A percentile compares a stretch with the other conserved stretches of the same genome.
These are phyloP conservation scores for Poeciliopsis turrubarensis DNA, from an alignment of 2,113 vertebrate genomes.

Conservation along the genomic window DNA sequence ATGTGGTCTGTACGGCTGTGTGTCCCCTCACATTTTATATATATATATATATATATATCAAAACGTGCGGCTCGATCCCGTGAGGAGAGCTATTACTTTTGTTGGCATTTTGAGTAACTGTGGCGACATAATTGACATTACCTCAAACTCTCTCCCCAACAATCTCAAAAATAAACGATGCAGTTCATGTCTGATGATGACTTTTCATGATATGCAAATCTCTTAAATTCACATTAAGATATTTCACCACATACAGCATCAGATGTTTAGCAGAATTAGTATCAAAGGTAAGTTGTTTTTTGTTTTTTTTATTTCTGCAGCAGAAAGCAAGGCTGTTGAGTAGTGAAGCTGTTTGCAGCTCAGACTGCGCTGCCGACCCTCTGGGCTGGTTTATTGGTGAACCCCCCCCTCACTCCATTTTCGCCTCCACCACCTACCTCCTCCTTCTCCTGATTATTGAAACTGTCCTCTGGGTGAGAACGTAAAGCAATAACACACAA, in stretches of 20 bases:
- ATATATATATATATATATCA: too few species aligned
- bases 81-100: too few species aligned
- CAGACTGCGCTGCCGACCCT: not conserved
- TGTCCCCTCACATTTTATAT: too few species aligned
- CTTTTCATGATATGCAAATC: not conserved
- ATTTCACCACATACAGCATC: not conserved
- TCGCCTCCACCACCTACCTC: conserved; percentile 4
- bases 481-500: conserved; percentile 76
- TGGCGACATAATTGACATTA: too few species aligned
- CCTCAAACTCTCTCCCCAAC: too few species aligned
- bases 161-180: too few species aligned
- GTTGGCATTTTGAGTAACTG: too few species aligned
- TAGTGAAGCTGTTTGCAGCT: conserved; percentile 22
- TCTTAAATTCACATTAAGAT: not conserved
- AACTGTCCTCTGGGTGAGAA: conserved; percentile 76
- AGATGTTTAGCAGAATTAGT: not conserved
- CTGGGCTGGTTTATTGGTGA: conserved; percentile 24
- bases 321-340: not conserved
- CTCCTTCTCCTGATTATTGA: conserved; percentile 64
- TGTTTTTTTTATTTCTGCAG: not conserved
- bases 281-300: not conserved
- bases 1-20: too few species aligned
- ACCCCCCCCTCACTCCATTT: not conserved
- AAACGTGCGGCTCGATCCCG: too few species aligned
- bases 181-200: not conserved